Conservation (phyloP, 2,113 vertebrate genomes). For the Cichladusa arquata region DNA sequence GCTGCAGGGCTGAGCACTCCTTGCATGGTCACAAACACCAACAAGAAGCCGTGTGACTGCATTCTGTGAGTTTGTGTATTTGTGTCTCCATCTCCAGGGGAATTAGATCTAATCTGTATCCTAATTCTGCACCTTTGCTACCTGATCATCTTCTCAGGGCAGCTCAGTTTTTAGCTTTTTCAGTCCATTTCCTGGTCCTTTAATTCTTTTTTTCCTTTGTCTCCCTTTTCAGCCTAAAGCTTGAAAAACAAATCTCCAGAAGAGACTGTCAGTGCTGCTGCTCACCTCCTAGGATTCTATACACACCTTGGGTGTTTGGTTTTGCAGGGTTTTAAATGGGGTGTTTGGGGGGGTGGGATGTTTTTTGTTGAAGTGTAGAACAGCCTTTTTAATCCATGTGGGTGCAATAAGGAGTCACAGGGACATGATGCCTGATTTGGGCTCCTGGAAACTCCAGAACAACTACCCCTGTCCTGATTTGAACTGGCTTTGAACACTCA, state of each 20-base stretch:
- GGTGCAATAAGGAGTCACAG: not conserved
- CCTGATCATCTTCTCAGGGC: not conserved
- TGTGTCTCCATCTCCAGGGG: not conserved
- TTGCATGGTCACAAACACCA: not conserved
- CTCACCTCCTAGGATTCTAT: not conserved
- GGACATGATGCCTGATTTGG: not conserved
- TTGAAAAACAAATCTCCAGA: not conserved
- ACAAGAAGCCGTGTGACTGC: not conserved
- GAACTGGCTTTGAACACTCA: not conserved
- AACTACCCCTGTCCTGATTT: not conserved
- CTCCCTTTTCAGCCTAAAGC: not conserved
- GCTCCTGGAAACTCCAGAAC: not conserved
- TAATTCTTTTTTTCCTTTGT: not conserved
- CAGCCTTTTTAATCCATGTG: not conserved
- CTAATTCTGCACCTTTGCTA: not conserved
- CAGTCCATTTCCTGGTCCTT: not conserved
- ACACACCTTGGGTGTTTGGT: not conserved
- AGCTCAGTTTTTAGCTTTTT: not conserved
- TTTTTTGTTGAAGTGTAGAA: not conserved
- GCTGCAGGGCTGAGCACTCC: not conserved
- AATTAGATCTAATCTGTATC: not conserved
- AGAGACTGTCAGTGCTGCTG: not conserved
- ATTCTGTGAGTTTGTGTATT: not conserved
- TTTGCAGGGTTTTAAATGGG: not conserved
- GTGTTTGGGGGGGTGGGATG: accelerated